Conservation (phyloP, 2,797 vertebrate species). For the Todus mexicanus region DNA sequence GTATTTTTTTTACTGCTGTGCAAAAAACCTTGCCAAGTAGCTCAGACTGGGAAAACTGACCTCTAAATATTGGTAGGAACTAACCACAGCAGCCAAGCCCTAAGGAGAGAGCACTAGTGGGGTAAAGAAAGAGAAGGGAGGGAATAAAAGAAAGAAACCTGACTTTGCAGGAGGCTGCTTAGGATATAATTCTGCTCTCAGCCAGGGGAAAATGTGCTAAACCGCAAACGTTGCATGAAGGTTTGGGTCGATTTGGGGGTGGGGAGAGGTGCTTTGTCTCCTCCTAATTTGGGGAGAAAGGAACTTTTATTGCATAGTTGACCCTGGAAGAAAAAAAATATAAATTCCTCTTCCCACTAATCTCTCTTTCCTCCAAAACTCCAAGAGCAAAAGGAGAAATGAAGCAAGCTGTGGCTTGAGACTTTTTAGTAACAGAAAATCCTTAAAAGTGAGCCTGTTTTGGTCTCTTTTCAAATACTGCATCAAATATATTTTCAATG, state of each 20-base stretch:
- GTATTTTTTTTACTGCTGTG: not conserved
- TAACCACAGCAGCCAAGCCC: not conserved
- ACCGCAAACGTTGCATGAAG: not conserved
- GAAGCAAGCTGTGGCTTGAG: slow-evolving; percentile 45
- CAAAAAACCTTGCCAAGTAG: not conserved
- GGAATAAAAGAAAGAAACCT: slow-evolving; percentile 1
- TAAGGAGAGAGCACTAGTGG: not conserved
- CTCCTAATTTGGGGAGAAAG: slow-evolving; percentile 4
- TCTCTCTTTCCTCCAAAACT: slow-evolving; percentile 66
- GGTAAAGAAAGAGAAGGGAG: not conserved
- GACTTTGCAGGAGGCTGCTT: not conserved
- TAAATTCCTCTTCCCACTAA: slow-evolving; percentile 43
- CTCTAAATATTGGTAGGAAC: not conserved
- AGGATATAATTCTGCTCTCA: not conserved
- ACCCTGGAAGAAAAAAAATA: not conserved
- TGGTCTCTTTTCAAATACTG: slow-evolving; percentile 63
- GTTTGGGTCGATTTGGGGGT: rapidly evolving
- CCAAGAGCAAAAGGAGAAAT: slow-evolving; percentile 52
- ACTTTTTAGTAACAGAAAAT: slow-evolving; percentile 67
- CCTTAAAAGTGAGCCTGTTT: slow-evolving; percentile 65
- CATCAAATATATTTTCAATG: slow-evolving; percentile 70
- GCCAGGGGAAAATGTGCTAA: not conserved
- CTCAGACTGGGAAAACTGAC: not conserved
- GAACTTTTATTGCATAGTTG: slow-evolving; percentile 5
- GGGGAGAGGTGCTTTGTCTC: not conserved